Evolutionary conservation across 2,888 invertebrate species (phyloP), one percentile per base, ranked within the genome.

Genomic region (Drosophila paucipuncta): DNA sequence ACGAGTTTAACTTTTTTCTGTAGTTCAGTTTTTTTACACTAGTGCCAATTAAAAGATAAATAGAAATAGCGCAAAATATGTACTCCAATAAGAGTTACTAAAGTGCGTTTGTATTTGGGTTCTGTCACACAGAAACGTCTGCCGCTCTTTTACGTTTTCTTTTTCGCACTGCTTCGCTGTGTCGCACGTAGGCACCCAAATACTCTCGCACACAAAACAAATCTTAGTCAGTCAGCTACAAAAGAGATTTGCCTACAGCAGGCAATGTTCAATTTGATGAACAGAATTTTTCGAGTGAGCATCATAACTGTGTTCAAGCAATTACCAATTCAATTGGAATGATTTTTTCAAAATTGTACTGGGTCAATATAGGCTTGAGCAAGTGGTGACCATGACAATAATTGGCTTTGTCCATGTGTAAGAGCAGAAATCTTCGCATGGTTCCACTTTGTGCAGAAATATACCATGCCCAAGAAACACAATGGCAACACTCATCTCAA

Each of bases 121-220:
- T 37, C 31, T 25, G 52, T 30, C 7, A 35, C 16, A 22, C 37
- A 10, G 28, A 66, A 37, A 25, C 65, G 25, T 57, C 30, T 25
- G 58, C 10, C 28, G 50, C 22, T 52, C 52, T 53, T 25, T 50
- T 39, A 16, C 25, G n/a, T n/a, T 31, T 59, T 53, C 33, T 53
- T 16, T 54, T 30, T 18, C 39, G 9, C 53, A 25, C 62, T 47
- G 33, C 57, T 43, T 57, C 16, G 31, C 4, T 33, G 31, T 33
- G 4, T 18, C 13, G 11, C 18, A 25, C 25, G 25, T 18, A 16
- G 16, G 1, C 16, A 18, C 37, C 6, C 16, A 6, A 37, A 10
- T 10, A 28, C 18, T 35, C 16, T 5, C 10, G 10, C 16, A 35
- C 25, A 28, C 25, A 39, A 28, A 13, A 13, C 37, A 54, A 33